A percentile compares a stretch with the other conserved stretches of the same genome.
Evolutionary conservation across 2,797 vertebrate genomes (phyloP).

Genomic region (Benthosema pterotum): DNA sequence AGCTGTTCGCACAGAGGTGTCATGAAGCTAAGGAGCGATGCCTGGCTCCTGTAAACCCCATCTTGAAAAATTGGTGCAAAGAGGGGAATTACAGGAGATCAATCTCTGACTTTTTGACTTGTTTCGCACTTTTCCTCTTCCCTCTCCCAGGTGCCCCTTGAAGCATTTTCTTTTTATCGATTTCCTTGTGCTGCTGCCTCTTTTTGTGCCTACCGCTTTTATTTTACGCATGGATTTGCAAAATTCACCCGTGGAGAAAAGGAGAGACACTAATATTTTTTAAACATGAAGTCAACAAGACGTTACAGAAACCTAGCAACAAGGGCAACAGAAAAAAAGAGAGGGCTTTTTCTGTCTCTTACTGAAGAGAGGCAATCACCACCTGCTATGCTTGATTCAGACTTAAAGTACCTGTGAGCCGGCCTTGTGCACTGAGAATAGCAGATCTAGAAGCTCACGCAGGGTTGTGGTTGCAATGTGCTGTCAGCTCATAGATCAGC

Average conservation of each 20-base stretch:
- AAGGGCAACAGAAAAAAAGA: slow-evolving; percentile 1
- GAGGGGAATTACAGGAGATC: slow-evolving; percentile 52
- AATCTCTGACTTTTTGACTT: slow-evolving; percentile 48
- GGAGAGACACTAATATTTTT: slow-evolving; percentile 26
- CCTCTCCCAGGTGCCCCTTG: slow-evolving; percentile 51
- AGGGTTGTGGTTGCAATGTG: too few relatives aligned
- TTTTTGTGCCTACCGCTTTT: slow-evolving; percentile 38
- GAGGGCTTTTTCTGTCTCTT: too few relatives aligned
- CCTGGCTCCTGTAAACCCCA: slow-evolving; percentile 9
- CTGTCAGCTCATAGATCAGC: too few relatives aligned
- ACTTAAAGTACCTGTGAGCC: too few relatives aligned
- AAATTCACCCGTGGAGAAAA: slow-evolving; percentile 34
- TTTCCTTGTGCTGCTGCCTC: slow-evolving; percentile 46
- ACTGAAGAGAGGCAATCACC: slow-evolving; percentile 11
- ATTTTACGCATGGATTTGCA: slow-evolving; percentile 39
- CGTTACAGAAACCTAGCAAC: slow-evolving; percentile 12
- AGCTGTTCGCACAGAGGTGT: slow-evolving; percentile 19
- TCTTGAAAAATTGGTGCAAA: slow-evolving; percentile 15
- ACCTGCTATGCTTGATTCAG: slow-evolving; percentile 4
- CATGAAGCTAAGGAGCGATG: slow-evolving; percentile 15
- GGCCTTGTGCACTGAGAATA: too few relatives aligned
- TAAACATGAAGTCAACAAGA: slow-evolving; percentile 26
- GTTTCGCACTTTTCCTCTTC: slow-evolving; percentile 36
- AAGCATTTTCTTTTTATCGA: slow-evolving; percentile 61
- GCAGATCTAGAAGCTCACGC: too few relatives aligned